Percentiles rank a stretch among this genome's conserved stretches.
Conservation (phyloP, 2,113 vertebrate species). For the Tyrannus savana region DNA sequence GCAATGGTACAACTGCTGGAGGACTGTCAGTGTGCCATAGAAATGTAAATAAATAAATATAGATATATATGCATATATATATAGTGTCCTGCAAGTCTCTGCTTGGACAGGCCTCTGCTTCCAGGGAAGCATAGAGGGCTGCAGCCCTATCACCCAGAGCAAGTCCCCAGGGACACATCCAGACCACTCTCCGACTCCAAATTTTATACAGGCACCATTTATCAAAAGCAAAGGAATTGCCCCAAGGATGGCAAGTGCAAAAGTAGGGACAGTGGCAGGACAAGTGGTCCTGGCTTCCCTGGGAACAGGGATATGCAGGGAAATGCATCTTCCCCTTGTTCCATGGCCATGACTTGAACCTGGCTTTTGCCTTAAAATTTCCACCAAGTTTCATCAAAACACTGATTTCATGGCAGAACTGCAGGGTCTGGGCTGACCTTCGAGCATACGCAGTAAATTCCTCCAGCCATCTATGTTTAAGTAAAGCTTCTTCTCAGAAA, state of each 20-base stretch:
- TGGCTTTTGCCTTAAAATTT: not conserved
- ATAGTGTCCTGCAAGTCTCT: not conserved
- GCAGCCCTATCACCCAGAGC: not conserved
- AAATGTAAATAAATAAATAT: not conserved
- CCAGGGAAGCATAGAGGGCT: not conserved
- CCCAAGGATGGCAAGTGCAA: rapidly evolving
- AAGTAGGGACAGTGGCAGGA: not conserved
- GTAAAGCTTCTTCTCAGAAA: not conserved
- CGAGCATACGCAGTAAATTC: rapidly evolving
- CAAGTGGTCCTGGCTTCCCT: not conserved
- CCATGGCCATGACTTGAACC: rapidly evolving
- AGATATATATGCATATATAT: rapidly evolving
- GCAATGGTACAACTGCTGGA: rapidly evolving
- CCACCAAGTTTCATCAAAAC: not conserved
- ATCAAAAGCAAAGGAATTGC: not conserved
- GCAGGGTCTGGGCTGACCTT: not conserved
- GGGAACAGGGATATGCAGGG: not conserved
- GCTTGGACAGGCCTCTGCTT: not conserved
- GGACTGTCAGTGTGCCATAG: not conserved
- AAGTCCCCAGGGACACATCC: rapidly evolving
- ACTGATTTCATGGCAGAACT: not conserved
- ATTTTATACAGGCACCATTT: not conserved
- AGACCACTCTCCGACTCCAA: not conserved
- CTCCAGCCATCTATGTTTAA: not conserved
- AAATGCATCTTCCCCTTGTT: not conserved